These are phyloP conservation scores for Zelostemma sp. DNA, from an alignment of 1,140 invertebrate genomes.

Conservation along the genomic window DNA sequence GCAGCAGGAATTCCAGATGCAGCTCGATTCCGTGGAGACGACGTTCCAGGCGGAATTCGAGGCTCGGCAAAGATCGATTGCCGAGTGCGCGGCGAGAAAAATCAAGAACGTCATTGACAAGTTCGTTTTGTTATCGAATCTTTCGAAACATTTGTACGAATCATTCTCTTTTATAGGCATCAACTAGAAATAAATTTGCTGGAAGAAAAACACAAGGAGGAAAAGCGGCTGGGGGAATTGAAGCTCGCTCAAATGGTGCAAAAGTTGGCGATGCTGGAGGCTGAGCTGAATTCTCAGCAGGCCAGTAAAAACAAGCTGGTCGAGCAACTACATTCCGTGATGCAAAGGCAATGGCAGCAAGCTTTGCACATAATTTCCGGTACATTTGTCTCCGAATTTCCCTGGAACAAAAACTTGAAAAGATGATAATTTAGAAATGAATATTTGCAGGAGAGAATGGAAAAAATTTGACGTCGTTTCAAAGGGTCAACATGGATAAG, in stretches of 20 bases:
- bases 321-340: slow-evolving; percentile 80
- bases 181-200: slow-evolving; percentile 79
- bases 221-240: slow-evolving; percentile 77
- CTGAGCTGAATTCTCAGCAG: slow-evolving; percentile 72
- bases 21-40: slow-evolving; percentile 78
- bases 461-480: slow-evolving; percentile 53
- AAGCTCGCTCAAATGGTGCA: slow-evolving; percentile 77
- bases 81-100: slow-evolving; percentile 78
- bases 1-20: slow-evolving; percentile 81
- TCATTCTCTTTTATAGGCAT: slow-evolving; percentile 72
- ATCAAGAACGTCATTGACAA: slow-evolving; percentile 81
- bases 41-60: slow-evolving; percentile 76
- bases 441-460: slow-evolving; percentile 55
- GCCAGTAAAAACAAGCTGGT: slow-evolving; percentile 76
- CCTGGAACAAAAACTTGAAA: background rate
- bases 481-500: slow-evolving; percentile 58
- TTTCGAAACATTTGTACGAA: too few species aligned
- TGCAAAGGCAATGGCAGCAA: slow-evolving; percentile 85
- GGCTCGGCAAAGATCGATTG: slow-evolving; percentile 75
- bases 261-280: slow-evolving; percentile 75
- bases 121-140: slow-evolving; percentile 63
- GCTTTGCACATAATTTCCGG: slow-evolving; percentile 79
- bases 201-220: slow-evolving; percentile 84
- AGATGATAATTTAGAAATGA: too few species aligned
- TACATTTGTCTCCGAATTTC: slow-evolving; percentile 29